A percentile compares a stretch with the other conserved stretches of the same genome.
Conservation (phyloP, 2,888 invertebrate species). For the Pseudolycoriella hygida region DNA sequence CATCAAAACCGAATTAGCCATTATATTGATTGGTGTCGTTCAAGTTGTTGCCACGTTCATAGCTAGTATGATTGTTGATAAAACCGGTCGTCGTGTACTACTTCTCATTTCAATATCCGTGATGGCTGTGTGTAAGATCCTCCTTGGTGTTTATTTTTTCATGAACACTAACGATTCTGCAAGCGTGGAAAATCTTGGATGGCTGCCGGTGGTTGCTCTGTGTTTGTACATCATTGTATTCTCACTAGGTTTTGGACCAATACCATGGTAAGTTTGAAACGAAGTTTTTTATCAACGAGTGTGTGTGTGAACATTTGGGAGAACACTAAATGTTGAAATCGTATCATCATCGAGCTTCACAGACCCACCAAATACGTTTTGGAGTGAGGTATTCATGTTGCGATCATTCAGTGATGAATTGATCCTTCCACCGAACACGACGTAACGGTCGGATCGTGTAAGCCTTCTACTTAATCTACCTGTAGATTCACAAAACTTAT, state of each 20-base stretch:
- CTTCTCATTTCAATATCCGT: slow-evolving; percentile 52
- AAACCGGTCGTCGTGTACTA: slow-evolving; percentile 57
- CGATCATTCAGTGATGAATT: too few relatives aligned
- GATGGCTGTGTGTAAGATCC: slow-evolving; percentile 49
- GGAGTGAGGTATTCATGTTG: too few relatives aligned
- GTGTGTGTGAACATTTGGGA: too few relatives aligned
- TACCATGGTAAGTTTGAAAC: slow-evolving; percentile 47
- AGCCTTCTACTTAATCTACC: too few relatives aligned
- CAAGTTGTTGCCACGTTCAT: slow-evolving; percentile 51
- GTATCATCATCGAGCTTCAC: too few relatives aligned
- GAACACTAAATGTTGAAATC: too few relatives aligned
- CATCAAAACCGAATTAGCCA: slow-evolving; percentile 39
- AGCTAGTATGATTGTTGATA: slow-evolving; percentile 63
- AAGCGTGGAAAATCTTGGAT: slow-evolving; percentile 30
- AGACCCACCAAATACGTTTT: too few relatives aligned
- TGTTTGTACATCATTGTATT: slow-evolving; percentile 65
- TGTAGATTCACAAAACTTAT: too few relatives aligned
- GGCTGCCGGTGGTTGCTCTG: slow-evolving; percentile 57
- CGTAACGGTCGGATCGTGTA: too few relatives aligned
- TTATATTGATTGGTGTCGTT: slow-evolving; percentile 66
- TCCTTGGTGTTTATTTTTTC: slow-evolving; percentile 52
- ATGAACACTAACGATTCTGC: slow-evolving; percentile 13
- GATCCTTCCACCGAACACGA: too few relatives aligned
- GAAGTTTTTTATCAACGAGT: background rate
- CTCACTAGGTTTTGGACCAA: slow-evolving; percentile 71